Evolutionary conservation across 2,113 vertebrate genomes (phyloP).

Genomic region (Castor canadensis): DNA sequence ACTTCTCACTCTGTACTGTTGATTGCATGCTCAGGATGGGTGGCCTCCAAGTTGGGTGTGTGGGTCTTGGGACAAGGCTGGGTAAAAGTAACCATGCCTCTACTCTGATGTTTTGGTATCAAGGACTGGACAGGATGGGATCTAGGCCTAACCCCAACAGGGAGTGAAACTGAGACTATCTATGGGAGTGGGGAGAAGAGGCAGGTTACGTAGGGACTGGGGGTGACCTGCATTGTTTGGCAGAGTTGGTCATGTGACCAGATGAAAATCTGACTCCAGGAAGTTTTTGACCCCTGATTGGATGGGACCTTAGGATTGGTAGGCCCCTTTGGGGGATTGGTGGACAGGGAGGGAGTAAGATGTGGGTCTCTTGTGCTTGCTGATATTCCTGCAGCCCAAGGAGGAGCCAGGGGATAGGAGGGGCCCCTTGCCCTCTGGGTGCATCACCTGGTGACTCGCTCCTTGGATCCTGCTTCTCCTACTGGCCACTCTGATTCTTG

Average conservation of each 20-base stretch:
- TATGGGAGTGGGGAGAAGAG: background rate
- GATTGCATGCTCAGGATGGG: rapidly evolving
- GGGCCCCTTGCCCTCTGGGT: background rate
- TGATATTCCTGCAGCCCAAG: background rate
- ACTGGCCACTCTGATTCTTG: too few relatives aligned
- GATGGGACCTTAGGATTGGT: background rate
- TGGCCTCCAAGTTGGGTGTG: background rate
- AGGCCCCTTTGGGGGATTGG: too few relatives aligned
- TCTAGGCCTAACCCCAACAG: background rate
- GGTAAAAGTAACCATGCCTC: background rate
- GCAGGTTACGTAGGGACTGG: background rate
- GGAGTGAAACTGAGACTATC: too few relatives aligned
- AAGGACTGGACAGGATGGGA: background rate
- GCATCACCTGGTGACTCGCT: background rate
- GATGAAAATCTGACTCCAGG: background rate
- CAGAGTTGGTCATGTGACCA: too few relatives aligned
- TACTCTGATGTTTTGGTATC: background rate
- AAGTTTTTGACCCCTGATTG: background rate
- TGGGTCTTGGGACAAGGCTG: background rate
- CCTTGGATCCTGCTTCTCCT: background rate
- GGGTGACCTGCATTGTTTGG: background rate
- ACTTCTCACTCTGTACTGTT: background rate
- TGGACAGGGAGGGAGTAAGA: background rate
- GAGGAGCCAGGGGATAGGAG: background rate
- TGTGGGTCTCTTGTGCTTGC: too few relatives aligned